A percentile compares a stretch with the other conserved stretches of the same genome.
Conservation (phyloP, 2,888 invertebrate genomes). For the Agapostemon virescens region DNA sequence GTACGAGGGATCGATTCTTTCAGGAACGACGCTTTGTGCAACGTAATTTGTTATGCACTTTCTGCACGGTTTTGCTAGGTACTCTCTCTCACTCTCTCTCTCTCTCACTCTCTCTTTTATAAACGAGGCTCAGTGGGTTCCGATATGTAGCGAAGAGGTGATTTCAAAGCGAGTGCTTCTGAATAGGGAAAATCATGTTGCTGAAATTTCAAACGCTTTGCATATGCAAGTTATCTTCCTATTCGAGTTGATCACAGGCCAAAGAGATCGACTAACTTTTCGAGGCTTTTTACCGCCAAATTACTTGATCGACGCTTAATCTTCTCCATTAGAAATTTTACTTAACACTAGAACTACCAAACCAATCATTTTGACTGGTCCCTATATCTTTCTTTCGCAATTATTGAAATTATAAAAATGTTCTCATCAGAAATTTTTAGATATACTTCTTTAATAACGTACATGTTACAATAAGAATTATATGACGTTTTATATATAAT, state of each 20-base stretch:
- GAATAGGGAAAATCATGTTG: too few relatives aligned
- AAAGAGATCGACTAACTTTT: background rate
- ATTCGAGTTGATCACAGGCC: background rate
- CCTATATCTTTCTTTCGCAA: too few relatives aligned
- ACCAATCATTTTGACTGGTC: too few relatives aligned
- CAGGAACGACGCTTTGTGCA: background rate
- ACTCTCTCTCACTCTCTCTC: too few relatives aligned
- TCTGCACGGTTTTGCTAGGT: background rate
- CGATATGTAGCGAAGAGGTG: background rate
- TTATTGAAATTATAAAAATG: too few relatives aligned
- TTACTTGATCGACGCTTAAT: background rate
- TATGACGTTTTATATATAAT: too few relatives aligned
- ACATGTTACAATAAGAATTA: too few relatives aligned
- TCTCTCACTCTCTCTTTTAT: too few relatives aligned
- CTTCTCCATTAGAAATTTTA: background rate
- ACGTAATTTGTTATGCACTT: constrained; percentile 1
- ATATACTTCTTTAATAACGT: too few relatives aligned
- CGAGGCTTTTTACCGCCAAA: background rate
- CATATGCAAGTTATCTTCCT: background rate
- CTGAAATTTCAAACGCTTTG: too few relatives aligned
- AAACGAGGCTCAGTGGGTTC: background rate
- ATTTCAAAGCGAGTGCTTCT: background rate
- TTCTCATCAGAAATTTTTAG: too few relatives aligned
- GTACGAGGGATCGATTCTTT: constrained; percentile 6
- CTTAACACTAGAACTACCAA: too few relatives aligned